Percentiles rank a stretch among this genome's conserved stretches.
phyloP scores from a whole-genome alignment of 2,888 invertebrate genomes.

The Trachelus tabidus region DNA sequence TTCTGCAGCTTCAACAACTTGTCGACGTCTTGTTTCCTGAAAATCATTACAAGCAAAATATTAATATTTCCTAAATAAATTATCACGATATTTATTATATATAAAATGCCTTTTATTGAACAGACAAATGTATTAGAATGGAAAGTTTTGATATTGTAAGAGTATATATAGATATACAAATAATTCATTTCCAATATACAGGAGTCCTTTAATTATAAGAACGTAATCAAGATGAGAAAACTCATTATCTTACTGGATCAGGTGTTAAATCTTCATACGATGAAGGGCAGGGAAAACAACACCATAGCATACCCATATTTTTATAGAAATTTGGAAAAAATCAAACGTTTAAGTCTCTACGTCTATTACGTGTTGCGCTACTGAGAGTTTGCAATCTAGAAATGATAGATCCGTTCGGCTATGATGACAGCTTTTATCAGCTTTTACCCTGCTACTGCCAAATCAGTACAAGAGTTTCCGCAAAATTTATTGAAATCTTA shows the following conservation, averaged over 20 bases:
- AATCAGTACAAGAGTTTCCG: not conserved
- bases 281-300: conserved; percentile 70
- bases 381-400: not conserved
- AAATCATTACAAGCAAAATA: conserved; percentile 10
- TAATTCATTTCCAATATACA: not conserved
- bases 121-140: not conserved
- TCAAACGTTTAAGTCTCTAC: not conserved
- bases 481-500: not conserved
- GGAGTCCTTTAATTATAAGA: not conserved
- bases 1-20: conserved; percentile 78
- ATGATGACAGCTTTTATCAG: not conserved
- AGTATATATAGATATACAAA: not conserved
- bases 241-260: conserved; percentile 68
- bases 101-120: not conserved
- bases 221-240: not conserved
- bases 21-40: conserved; percentile 75
- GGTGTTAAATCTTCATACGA: conserved; percentile 70
- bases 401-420: not conserved
- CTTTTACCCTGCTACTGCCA: not conserved
- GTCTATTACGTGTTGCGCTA: not conserved
- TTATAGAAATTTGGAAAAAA: not conserved
- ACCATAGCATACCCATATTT: not conserved
- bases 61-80: not conserved
- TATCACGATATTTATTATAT: not conserved
- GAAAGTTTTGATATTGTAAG: not conserved